Evolutionary conservation across 2,797 vertebrate genomes (phyloP), one percentile per base, ranked within the genome.

Genomic region (Dallia pectoralis): DNA sequence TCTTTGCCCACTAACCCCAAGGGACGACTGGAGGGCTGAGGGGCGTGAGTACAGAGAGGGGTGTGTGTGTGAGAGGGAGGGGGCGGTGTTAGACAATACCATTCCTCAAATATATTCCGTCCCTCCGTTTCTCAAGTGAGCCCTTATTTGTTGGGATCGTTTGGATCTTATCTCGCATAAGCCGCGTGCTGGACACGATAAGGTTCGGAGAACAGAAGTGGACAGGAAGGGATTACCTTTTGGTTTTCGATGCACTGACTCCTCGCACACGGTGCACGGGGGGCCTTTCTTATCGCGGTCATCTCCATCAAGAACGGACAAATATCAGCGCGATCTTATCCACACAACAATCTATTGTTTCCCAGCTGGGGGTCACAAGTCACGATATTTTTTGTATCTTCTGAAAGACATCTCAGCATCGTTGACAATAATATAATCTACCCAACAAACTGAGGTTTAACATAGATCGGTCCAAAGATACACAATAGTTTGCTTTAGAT

Each of bases 71-170:
- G 79, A 73, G 71, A 84, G 81, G 51, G 82, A 83, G 80, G 77
- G 81, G 89, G 91, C 87, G 90, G 90, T 68, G 90, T 91, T 88
- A 91, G 90, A 93, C 91, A 85, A 92, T 90, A 92, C 89, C 89
- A 87, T 87, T 90, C 83, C 91, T 89, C 89, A 86, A 90, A 93
- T 89, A 89, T 90, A 92, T 91, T 87, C 90, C 89, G 80, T 87
- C 88, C 87, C 87, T 87, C 84, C 82, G 78, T 87, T 87, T 75
- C 86, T 83, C 86, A 87, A 89, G 89, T 91, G 87, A 89, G 88
- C 85, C 88, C 90, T 93, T 90, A 90, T 89, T 87, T 86, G 89
- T 83, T 82, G 79, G 87, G 83, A 89, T 85, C 83, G 85, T 78
- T 90, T 84, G 88, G 89, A 88, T 89, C 86, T 88, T 86, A 86